Conservation (phyloP, 2,113 vertebrate genomes). For the Tyto alba region DNA sequence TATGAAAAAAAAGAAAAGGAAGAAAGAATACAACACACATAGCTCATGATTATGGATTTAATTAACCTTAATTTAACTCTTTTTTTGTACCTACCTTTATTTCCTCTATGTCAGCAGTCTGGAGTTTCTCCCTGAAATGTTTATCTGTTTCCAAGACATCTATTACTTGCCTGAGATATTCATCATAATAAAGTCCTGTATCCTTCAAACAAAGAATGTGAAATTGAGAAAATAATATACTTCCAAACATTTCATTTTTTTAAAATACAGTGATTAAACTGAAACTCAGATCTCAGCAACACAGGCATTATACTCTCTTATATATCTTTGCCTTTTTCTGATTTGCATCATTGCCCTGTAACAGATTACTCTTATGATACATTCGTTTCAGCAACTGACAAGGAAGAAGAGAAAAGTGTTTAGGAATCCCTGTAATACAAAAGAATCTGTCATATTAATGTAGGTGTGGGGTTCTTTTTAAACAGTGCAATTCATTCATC, state of each 20-base stretch:
- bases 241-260: not conserved
- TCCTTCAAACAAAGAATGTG: constrained; percentile 73
- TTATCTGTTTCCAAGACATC: constrained; percentile 97
- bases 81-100: constrained; percentile 84
- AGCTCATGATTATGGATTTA: not conserved
- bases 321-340: not conserved
- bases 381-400: not conserved
- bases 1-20: not conserved
- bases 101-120: constrained; percentile 97
- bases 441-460: not conserved
- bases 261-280: not conserved
- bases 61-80: not conserved
- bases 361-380: not conserved
- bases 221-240: not conserved
- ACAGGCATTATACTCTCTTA: not conserved
- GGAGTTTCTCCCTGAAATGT: constrained; percentile 97
- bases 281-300: not conserved
- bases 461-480: not conserved
- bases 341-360: not conserved
- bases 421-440: not conserved
- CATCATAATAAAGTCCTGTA: constrained; percentile 96
- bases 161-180: constrained; percentile 96
- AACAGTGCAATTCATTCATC: not conserved
- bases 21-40: not conserved
- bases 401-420: not conserved